Percentiles rank a stretch among this genome's conserved stretches.
Evolutionary conservation across 1,140 invertebrate species (phyloP).

Genomic region (Drosophila subobscura): DNA sequence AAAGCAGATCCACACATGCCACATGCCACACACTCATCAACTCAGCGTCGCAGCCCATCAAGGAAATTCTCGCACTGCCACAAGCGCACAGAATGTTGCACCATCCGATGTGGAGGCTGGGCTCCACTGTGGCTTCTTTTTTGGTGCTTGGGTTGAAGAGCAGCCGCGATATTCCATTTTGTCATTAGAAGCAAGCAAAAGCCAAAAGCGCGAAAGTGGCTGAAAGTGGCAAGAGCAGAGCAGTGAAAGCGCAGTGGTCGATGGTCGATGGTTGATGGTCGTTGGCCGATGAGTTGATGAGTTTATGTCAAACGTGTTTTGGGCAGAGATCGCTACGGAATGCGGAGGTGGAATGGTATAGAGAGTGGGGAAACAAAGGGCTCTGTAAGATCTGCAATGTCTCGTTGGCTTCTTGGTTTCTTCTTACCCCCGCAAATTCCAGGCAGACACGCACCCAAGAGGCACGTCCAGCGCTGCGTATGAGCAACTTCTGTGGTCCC

Average conservation of each 20-base stretch:
- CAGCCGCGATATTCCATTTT: constrained; percentile 65
- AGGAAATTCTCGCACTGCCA: constrained; percentile 53
- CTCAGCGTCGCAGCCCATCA: constrained; percentile 61
- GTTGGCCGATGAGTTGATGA: constrained; percentile 33
- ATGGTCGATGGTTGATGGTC: constrained; percentile 1
- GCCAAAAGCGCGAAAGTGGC: constrained; percentile 47
- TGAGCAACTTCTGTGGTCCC: constrained; percentile 59
- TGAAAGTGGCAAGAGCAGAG: background rate
- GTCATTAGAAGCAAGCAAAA: constrained; percentile 79
- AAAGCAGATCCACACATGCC: constrained; percentile 58
- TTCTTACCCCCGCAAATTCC: constrained; percentile 12
- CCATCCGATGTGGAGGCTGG: too few species aligned
- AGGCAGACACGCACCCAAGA: constrained; percentile 29
- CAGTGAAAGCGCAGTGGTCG: constrained; percentile 24
- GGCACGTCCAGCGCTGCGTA: constrained; percentile 62
- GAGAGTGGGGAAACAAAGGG: background rate
- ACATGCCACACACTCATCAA: constrained; percentile 52
- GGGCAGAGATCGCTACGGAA: background rate
- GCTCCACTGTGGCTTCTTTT: constrained; percentile 3
- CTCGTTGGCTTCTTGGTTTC: constrained; percentile 22
- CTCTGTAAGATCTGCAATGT: too few species aligned
- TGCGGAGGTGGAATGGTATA: constrained; percentile 13
- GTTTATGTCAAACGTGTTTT: constrained; percentile 27
- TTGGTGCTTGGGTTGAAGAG: constrained; percentile 1
- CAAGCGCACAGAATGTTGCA: constrained; percentile 72